These are phyloP conservation scores for Colletes gigas DNA, from an alignment of 1,140 invertebrate genomes.

Conservation along the genomic window DNA sequence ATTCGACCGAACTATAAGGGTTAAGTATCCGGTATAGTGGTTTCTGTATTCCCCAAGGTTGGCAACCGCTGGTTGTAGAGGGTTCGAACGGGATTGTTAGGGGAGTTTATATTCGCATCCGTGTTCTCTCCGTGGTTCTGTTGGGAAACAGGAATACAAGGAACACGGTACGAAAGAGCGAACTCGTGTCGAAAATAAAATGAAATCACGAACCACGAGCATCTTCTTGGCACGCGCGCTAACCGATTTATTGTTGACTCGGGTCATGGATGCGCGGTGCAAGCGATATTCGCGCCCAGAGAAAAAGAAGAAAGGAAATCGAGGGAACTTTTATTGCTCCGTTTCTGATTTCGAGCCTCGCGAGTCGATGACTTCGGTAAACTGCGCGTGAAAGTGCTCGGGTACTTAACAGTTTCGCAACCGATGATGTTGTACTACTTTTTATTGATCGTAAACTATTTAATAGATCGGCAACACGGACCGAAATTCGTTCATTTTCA, in stretches of 20 bases:
- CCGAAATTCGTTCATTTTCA: too few relatives aligned
- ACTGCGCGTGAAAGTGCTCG: background rate
- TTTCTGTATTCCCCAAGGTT: too few relatives aligned
- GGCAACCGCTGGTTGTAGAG: too few relatives aligned
- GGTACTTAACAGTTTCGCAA: background rate
- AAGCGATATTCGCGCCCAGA: background rate
- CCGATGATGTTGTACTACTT: too few relatives aligned
- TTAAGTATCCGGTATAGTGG: too few relatives aligned
- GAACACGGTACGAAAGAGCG: background rate
- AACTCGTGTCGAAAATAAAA: slow-evolving; percentile 51
- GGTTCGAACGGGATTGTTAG: slow-evolving; percentile 3
- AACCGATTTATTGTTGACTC: slow-evolving; percentile 74
- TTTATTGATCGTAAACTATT: too few relatives aligned
- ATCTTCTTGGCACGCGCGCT: slow-evolving; percentile 68
- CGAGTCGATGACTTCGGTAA: background rate
- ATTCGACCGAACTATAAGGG: too few relatives aligned
- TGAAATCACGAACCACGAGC: slow-evolving; percentile 61
- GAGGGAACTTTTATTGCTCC: background rate
- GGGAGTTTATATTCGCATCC: background rate
- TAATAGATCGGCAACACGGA: too few relatives aligned
- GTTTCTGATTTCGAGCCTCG: background rate
- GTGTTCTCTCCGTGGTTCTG: background rate
- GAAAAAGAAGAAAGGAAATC: slow-evolving; percentile 16
- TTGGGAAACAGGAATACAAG: background rate
- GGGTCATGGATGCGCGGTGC: slow-evolving; percentile 68